A percentile compares a stretch with the other conserved stretches of the same genome.
Conservation (phyloP, 2,888 invertebrate species). For the Bombylius discolor region DNA sequence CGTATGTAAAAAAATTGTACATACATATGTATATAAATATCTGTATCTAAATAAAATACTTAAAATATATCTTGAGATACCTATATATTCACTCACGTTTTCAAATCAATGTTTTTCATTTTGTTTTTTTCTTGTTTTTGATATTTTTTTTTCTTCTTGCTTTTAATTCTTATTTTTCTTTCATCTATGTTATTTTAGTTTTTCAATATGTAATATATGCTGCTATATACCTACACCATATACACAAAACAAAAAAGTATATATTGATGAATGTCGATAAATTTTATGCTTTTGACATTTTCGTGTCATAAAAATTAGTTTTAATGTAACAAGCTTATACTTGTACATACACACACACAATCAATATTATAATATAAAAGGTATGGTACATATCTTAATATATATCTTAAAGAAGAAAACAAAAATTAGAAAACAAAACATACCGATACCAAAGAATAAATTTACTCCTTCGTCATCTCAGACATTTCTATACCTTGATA, state of each 20-base stretch:
- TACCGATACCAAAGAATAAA: too few species aligned
- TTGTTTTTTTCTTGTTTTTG: not conserved
- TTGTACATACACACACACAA: not conserved
- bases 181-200: too few species aligned
- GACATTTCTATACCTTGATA: too few species aligned
- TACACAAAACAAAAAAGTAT: not conserved
- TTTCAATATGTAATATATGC: too few species aligned
- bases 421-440: too few species aligned
- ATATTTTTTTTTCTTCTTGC: not conserved
- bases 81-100: not conserved
- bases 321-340: not conserved
- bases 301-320: not conserved
- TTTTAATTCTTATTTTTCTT: too few species aligned
- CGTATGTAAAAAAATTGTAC: too few species aligned
- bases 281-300: not conserved
- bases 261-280: not conserved
- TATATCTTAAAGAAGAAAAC: too few species aligned
- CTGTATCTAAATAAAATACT: too few species aligned
- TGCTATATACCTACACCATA: not conserved
- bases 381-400: too few species aligned
- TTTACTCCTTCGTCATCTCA: too few species aligned
- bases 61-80: not conserved
- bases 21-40: not conserved
- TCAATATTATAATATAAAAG: not conserved
- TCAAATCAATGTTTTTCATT: not conserved